phyloP scores from a whole-genome alignment of 2,888 invertebrate genomes.

The Philopedon plagiatum region DNA sequence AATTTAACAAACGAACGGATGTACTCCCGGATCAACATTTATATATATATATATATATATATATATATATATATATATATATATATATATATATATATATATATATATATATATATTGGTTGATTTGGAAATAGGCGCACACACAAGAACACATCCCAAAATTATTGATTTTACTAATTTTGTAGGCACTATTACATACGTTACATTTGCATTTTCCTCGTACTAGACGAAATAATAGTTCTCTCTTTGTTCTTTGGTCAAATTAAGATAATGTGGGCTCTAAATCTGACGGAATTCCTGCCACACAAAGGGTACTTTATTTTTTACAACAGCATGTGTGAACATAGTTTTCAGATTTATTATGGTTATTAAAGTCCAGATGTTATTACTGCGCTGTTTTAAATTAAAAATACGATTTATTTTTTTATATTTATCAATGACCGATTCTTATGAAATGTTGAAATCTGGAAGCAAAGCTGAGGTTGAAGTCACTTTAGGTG shows the following conservation, averaged over 20 bases:
- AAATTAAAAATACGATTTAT: not conserved
- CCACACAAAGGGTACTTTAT: slow-evolving; percentile 7
- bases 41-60: too few relatives aligned
- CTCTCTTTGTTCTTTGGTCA: slow-evolving; percentile 7
- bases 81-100: too few relatives aligned
- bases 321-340: not conserved
- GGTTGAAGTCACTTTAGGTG: too few relatives aligned
- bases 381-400: not conserved
- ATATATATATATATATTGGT: too few relatives aligned
- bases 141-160: too few relatives aligned
- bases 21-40: too few relatives aligned
- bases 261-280: not conserved
- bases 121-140: too few relatives aligned
- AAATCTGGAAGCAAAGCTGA: too few relatives aligned
- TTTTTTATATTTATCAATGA: not conserved
- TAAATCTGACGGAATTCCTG: not conserved
- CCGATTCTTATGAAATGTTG: too few relatives aligned
- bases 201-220: slow-evolving; percentile 13
- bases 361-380: not conserved
- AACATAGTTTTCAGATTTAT: slow-evolving; percentile 1
- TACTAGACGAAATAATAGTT: slow-evolving; percentile 14
- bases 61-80: too few relatives aligned
- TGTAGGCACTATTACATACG: slow-evolving; percentile 16
- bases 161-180: not conserved
- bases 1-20: too few relatives aligned